Conservation (phyloP, 2,113 vertebrate genomes). For the Engystomops pustulosus region DNA sequence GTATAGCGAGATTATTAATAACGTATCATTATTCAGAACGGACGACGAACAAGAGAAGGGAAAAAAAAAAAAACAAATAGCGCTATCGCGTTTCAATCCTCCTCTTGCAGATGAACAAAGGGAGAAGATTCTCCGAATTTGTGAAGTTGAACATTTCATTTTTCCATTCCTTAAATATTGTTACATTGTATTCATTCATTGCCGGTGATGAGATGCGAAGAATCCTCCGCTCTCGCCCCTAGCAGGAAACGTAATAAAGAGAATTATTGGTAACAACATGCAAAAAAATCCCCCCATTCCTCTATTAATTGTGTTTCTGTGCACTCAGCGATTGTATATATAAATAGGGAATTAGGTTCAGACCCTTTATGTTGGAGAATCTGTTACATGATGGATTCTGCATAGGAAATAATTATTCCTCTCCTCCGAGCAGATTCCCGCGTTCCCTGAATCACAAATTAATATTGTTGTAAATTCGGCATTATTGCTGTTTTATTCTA, state of each 20-base stretch:
- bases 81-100: constrained; percentile 32
- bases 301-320: constrained; percentile 10
- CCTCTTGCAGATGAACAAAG: neutral
- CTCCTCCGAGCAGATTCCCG: neutral
- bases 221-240: neutral
- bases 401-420: constrained; percentile 31
- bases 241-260: constrained; percentile 15
- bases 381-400: constrained; percentile 11
- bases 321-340: constrained; percentile 13
- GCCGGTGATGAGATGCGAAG: constrained; percentile 6
- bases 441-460: constrained; percentile 9
- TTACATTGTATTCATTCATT: constrained; percentile 19
- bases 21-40: constrained; percentile 78
- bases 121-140: constrained; percentile 2
- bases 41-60: constrained; percentile 68
- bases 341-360: constrained; percentile 11
- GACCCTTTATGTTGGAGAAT: constrained; percentile 8
- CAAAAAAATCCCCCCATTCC: neutral
- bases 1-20: constrained; percentile 84
- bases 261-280: constrained; percentile 5
- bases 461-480: constrained; percentile 10
- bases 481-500: constrained; percentile 14
- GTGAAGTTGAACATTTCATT: constrained; percentile 1
- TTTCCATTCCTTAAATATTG: constrained; percentile 20
- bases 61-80: constrained; percentile 64